Evolutionary conservation across 2,888 invertebrate genomes (phyloP).

Genomic region (Cataglyphis albicans): DNA sequence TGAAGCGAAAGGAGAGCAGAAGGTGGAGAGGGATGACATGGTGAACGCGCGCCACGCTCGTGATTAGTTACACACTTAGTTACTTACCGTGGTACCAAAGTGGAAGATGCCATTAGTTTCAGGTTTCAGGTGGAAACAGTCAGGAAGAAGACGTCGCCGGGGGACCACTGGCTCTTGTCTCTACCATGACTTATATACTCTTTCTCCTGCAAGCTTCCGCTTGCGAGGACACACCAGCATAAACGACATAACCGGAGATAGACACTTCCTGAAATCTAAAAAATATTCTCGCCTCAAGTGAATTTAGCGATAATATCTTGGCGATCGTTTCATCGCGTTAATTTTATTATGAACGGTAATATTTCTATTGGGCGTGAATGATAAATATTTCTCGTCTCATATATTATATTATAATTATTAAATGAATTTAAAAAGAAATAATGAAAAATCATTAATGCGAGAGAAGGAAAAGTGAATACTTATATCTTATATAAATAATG

Average conservation of each 20-base stretch:
- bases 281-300: conserved; percentile 21
- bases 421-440: neutral
- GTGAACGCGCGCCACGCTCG: conserved; percentile 58
- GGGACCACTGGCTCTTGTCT: conserved; percentile 62
- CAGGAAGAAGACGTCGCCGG: conserved; percentile 60
- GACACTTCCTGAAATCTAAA: conserved; percentile 4
- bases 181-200: conserved; percentile 29
- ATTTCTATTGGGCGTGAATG: neutral
- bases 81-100: conserved; percentile 71
- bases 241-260: conserved; percentile 35
- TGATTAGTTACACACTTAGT: conserved; percentile 81
- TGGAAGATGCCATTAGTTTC: conserved; percentile 66
- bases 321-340: neutral
- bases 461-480: neutral
- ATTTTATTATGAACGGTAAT: neutral
- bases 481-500: neutral
- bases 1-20: conserved; percentile 46
- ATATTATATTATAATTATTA: too few species aligned
- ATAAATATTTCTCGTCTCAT: neutral
- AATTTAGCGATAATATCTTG: conserved; percentile 9
- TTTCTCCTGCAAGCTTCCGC: conserved; percentile 29
- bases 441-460: neutral
- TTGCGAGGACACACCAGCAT: conserved; percentile 3
- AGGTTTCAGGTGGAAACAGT: conserved; percentile 51
- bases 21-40: conserved; percentile 46